These are phyloP conservation scores for Neomonachus schauinslandi DNA, from an alignment of 2,113 vertebrate species.

Conservation along the genomic window DNA sequence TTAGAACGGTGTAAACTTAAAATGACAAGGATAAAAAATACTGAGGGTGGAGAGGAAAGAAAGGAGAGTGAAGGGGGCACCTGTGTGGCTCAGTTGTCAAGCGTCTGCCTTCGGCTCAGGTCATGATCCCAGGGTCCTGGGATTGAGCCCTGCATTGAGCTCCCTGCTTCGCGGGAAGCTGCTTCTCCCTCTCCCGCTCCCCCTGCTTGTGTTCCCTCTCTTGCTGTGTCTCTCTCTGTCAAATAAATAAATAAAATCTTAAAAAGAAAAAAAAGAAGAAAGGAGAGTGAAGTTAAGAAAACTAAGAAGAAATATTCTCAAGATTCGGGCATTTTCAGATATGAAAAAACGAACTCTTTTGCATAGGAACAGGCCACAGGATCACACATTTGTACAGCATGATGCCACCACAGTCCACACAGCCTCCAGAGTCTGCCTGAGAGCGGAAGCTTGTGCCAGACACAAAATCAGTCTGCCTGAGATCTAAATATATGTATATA, in stretches of 20 bases:
- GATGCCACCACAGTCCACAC: not conserved
- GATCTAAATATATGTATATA: not conserved
- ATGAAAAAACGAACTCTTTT: not conserved
- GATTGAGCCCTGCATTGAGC: too few species aligned
- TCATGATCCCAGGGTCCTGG: too few species aligned
- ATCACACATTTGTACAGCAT: not conserved
- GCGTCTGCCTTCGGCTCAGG: too few species aligned
- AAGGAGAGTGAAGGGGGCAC: not conserved
- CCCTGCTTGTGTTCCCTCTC: too few species aligned
- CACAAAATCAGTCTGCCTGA: not conserved
- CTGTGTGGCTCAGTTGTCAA: too few species aligned
- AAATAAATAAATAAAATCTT: too few species aligned
- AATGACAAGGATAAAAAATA: not conserved
- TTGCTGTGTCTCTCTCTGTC: too few species aligned
- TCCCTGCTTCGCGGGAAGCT: too few species aligned
- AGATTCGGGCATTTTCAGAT: not conserved
- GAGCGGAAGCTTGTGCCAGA: not conserved
- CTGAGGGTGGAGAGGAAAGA: not conserved
- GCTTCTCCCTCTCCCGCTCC: too few species aligned
- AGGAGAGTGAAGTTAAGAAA: not conserved
- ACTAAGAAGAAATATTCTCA: not conserved
- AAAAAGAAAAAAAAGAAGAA: not conserved
- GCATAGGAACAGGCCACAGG: not conserved
- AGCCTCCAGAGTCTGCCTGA: not conserved
- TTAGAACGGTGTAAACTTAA: not conserved